Percentiles rank a stretch among this genome's conserved stretches.
phyloP scores from a whole-genome alignment of 1,140 invertebrate species.

The Ostrea denselamellosa region DNA sequence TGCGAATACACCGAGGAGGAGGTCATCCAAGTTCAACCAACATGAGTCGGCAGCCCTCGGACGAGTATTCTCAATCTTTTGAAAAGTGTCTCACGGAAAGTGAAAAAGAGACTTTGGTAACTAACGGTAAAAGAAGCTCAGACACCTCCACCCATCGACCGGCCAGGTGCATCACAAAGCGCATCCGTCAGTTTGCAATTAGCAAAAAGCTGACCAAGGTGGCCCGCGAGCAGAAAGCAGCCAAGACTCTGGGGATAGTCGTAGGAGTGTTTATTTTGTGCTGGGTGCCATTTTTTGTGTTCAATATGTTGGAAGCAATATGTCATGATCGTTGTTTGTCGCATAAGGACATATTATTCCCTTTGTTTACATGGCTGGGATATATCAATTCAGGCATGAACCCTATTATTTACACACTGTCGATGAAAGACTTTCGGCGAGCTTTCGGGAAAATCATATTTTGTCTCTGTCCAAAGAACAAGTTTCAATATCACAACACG shows the following conservation, averaged over 20 bases:
- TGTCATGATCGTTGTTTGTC: conserved; percentile 83
- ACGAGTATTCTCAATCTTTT: conserved; percentile 53
- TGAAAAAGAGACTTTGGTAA: conserved; percentile 42
- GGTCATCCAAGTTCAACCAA: not conserved
- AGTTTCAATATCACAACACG: conserved; percentile 57
- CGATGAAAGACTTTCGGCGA: conserved; percentile 83
- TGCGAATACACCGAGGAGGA: conserved; percentile 74
- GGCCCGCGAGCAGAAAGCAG: conserved; percentile 92
- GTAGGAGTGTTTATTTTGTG: conserved; percentile 97
- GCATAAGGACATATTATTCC: conserved; percentile 68
- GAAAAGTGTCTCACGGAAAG: conserved; percentile 49
- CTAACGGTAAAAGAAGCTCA: conserved; percentile 50
- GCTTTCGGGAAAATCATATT: conserved; percentile 85
- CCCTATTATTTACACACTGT: conserved; percentile 83
- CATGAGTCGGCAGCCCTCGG: conserved; percentile 46
- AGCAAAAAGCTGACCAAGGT: conserved; percentile 75
- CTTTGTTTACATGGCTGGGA: conserved; percentile 80
- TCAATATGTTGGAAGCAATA: conserved; percentile 89
- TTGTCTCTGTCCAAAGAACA: conserved; percentile 73
- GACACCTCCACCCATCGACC: conserved; percentile 54
- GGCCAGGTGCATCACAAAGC: conserved; percentile 72
- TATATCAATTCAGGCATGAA: conserved; percentile 81
- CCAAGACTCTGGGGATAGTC: conserved; percentile 94
- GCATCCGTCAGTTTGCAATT: conserved; percentile 72
- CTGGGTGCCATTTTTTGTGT: conserved; percentile 97